Percentiles rank a stretch among this genome's conserved stretches.
phyloP scores from a whole-genome alignment of 2,113 vertebrate species.

The Trachemys scripta region DNA sequence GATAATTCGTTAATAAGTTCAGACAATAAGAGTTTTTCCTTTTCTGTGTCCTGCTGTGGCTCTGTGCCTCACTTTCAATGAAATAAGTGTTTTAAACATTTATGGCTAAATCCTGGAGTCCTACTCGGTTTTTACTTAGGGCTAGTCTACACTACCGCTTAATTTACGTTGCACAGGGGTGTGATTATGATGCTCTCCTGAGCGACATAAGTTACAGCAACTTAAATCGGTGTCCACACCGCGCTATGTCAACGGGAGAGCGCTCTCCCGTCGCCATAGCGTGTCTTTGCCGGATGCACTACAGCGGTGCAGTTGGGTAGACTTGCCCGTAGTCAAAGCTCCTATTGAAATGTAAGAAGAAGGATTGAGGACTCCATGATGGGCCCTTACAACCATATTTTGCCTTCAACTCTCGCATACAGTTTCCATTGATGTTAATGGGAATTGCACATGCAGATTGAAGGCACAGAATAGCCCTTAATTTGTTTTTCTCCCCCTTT shows the following conservation, averaged over 20 bases:
- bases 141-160: no score
- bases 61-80: not conserved
- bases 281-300: no score
- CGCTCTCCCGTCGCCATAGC: no score
- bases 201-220: no score
- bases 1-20: not conserved
- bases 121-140: not conserved
- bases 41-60: not conserved
- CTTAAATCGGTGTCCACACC: no score
- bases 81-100: not conserved
- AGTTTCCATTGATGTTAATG: not conserved
- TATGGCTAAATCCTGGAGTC: not conserved
- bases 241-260: no score
- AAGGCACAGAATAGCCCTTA: not conserved
- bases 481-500: not conserved
- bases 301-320: no score
- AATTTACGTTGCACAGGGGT: no score
- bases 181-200: no score
- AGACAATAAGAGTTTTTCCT: not conserved
- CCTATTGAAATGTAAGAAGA: not conserved
- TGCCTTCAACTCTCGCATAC: fast-evolving
- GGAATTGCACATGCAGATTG: not conserved
- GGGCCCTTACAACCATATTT: not conserved
- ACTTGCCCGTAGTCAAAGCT: not conserved
- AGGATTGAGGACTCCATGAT: not conserved